Percentiles rank a stretch among this genome's conserved stretches.
phyloP scores from a whole-genome alignment of 2,113 vertebrate genomes.

The Addax nasomaculatus region DNA sequence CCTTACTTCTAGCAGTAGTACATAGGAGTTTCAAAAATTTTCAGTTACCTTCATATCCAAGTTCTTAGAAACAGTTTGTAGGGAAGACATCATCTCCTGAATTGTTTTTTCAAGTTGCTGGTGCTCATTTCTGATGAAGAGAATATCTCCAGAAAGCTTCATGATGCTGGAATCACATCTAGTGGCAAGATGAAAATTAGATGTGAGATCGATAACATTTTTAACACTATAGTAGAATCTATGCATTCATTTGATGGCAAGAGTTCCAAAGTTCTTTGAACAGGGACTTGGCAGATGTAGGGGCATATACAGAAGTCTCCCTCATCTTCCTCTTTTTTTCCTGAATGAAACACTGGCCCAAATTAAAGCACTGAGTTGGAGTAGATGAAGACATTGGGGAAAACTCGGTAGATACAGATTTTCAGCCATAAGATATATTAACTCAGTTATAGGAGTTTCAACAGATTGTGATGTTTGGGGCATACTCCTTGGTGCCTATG shows the following conservation, averaged over 20 bases:
- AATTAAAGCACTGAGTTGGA: background rate
- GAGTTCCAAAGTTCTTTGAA: background rate
- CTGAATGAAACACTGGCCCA: background rate
- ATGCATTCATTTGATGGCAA: background rate
- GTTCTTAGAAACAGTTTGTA: constrained; percentile 77
- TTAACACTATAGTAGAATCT: background rate
- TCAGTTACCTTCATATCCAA: constrained; percentile 84
- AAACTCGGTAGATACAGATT: background rate
- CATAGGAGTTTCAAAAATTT: background rate
- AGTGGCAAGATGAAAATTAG: constrained; percentile 31
- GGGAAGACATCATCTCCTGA: constrained; percentile 69
- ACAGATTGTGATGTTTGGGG: background rate
- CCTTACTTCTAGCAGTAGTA: background rate
- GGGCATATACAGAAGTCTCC: background rate
- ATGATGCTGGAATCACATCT: constrained; percentile 89
- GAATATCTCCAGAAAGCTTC: constrained; percentile 83
- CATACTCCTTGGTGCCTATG: background rate
- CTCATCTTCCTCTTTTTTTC: background rate
- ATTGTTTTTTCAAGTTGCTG: constrained; percentile 80
- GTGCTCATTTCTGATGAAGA: constrained; percentile 70
- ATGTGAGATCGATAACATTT: background rate
- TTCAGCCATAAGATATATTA: background rate
- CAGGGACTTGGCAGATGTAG: background rate
- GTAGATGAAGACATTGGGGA: background rate
- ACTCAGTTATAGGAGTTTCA: background rate